Evolutionary conservation across 2,797 vertebrate species (phyloP).

Genomic region (Rhynchotus rufescens): DNA sequence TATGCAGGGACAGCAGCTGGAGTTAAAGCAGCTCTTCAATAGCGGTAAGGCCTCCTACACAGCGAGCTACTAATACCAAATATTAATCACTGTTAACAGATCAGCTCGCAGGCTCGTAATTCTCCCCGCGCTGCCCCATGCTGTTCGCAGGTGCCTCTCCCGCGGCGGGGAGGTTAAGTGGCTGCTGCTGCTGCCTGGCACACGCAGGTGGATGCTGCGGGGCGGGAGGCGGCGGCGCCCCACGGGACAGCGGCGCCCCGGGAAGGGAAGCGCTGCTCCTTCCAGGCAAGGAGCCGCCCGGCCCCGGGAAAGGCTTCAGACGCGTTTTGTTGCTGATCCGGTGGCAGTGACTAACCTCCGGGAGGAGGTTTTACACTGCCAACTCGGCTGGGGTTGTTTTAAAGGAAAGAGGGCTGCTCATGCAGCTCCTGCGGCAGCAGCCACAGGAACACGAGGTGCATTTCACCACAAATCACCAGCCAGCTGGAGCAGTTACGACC

Average conservation of each 20-base stretch:
- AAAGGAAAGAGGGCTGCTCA: background rate
- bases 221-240: background rate
- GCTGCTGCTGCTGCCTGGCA: constrained; percentile 29
- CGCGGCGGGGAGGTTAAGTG: constrained; percentile 74
- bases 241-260: background rate
- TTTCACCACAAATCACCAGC: background rate
- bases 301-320: background rate
- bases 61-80: constrained; percentile 68
- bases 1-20: constrained; percentile 41
- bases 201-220: background rate
- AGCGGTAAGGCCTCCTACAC: constrained; percentile 54
- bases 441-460: background rate
- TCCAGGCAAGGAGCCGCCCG: background rate
- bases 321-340: background rate
- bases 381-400: background rate
- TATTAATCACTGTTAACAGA: constrained; percentile 76
- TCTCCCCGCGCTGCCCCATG: constrained; percentile 57
- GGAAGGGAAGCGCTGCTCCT: constrained; percentile 10
- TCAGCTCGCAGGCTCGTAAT: constrained; percentile 54
- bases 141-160: constrained; percentile 64
- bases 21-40: constrained; percentile 45
- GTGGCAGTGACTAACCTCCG: constrained; percentile 21
- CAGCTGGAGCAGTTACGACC: background rate
- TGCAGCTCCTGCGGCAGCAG: background rate
- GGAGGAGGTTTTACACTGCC: background rate